Base-by-base conservation (phyloP, 1,140 invertebrate species). In the Ditylenchus dipsaci region DNA sequence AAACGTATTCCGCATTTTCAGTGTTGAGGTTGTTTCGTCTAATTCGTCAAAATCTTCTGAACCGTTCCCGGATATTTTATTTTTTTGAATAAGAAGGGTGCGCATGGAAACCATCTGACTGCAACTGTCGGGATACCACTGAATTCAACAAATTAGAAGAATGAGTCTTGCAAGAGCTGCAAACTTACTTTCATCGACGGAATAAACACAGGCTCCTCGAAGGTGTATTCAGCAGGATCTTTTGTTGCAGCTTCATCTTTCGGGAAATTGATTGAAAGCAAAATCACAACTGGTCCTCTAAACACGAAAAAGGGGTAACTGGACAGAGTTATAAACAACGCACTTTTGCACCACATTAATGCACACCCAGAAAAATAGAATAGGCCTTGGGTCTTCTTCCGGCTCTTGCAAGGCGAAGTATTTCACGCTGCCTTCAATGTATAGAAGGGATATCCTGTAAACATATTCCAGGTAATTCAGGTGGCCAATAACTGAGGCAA, bases 331-430 rank as follows among this genome's bases (percentile, higher is more conserved):
- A 67, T 23, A 49, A 53, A 33, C 8, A 56, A 33, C 33, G 47
- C 23, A 58, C 45, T 65, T 65, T 47, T 3, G 27, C 11, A 1
- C 63, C 68, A 27, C 29, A n/a, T 74, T 26, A 21, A 71, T 15
- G 59, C 58, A 56, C 3, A 63, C 61, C 69, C 69, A 71, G 15
- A 72, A 17, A 45, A 56, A 71, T 65, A 66, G 42, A 7, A 71
- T 68, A 11, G 69, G 69, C 26, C 69, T 29, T 0, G 69, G 69
- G 26, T 71, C 69, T 21, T 71, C 69, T 43, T 71, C 69, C 33
- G 69, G 69, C n/a, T 72, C 67, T 65, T 74, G 69, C 11, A 70
- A 19, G 1, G 69, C 69, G 23, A 71, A 71, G 30, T 72, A 38
- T 29, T 72, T 64, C 27, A 71, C 69, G 26, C 30, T 19, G 8